These are phyloP conservation scores for Eilema sororculum DNA, from an alignment of 2,888 invertebrate genomes.

Conservation along the genomic window DNA sequence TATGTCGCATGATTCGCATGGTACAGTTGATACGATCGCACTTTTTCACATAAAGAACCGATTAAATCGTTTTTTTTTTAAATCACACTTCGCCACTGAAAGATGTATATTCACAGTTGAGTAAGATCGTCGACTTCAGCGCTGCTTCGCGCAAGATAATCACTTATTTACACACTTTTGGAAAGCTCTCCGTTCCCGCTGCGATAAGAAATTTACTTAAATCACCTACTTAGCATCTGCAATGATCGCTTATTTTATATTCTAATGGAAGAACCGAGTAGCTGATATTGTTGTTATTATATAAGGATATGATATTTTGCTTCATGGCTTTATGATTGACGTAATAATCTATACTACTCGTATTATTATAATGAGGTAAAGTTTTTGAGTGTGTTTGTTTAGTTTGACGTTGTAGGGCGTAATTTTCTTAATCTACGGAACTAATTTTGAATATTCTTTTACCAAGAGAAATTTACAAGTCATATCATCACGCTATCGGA, in stretches of 20 bases:
- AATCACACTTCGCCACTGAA: no score
- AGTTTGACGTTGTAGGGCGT: no score
- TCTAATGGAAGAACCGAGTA: slow-evolving; percentile 33
- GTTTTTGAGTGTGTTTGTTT: no score
- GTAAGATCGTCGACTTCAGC: slow-evolving; percentile 20
- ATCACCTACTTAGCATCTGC: slow-evolving; percentile 62
- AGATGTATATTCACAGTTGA: slow-evolving; percentile 35
- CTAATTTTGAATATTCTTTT: no score
- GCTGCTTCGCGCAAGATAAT: slow-evolving; percentile 49
- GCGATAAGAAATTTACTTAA: slow-evolving; percentile 74
- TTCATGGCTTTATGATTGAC: slow-evolving; percentile 28
- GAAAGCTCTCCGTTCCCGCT: slow-evolving; percentile 65
- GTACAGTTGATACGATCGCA: no score
- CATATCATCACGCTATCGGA: no score
- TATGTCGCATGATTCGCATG: no score
- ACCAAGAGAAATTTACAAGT: no score
- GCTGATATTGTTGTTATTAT: slow-evolving; percentile 14
- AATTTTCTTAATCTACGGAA: no score
- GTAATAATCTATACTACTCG: slow-evolving; percentile 21
- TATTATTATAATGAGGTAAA: no score
- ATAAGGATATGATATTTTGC: slow-evolving; percentile 14
- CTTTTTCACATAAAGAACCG: no score
- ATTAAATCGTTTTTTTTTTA: no score
- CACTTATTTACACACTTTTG: slow-evolving; percentile 69
- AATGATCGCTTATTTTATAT: slow-evolving; percentile 45